A percentile compares a stretch with the other conserved stretches of the same genome.
phyloP scores from a whole-genome alignment of 2,113 vertebrate genomes.

The Muntiacus muntjak region DNA sequence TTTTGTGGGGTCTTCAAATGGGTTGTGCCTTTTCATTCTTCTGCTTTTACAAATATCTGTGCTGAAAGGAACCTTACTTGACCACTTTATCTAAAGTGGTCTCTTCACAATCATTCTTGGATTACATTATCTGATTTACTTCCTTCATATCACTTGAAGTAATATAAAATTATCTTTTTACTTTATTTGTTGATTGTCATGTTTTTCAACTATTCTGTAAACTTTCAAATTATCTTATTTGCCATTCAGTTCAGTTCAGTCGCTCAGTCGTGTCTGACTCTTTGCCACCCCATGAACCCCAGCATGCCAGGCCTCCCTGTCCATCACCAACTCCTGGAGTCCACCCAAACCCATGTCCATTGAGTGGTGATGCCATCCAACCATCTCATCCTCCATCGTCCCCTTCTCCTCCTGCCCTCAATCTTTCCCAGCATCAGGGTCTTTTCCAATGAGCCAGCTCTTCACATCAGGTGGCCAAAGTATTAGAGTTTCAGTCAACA shows the following conservation, averaged over 20 bases:
- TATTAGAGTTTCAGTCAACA: not conserved
- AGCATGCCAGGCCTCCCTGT: not conserved
- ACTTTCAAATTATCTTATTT: not conserved
- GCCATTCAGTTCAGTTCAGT: not conserved
- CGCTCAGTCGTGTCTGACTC: not conserved
- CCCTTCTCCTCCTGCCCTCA: not conserved
- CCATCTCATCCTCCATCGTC: not conserved
- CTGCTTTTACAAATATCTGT: not conserved
- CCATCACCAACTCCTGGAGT: not conserved
- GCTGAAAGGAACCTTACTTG: not conserved
- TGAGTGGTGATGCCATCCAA: not conserved
- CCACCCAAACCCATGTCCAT: not conserved
- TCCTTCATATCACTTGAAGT: not conserved
- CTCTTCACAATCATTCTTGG: not conserved
- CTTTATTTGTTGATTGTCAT: not conserved
- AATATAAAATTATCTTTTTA: not conserved
- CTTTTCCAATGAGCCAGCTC: not conserved
- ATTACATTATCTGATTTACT: not conserved
- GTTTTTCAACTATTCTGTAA: not conserved
- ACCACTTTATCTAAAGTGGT: not conserved
- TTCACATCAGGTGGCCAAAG: not conserved
- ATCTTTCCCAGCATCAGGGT: not conserved
- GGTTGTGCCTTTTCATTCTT: not conserved
- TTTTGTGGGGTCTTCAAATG: not conserved
- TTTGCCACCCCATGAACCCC: rapidly evolving